These are phyloP conservation scores for Taenaris catops DNA, from an alignment of 2,888 invertebrate species.

Conservation along the genomic window DNA sequence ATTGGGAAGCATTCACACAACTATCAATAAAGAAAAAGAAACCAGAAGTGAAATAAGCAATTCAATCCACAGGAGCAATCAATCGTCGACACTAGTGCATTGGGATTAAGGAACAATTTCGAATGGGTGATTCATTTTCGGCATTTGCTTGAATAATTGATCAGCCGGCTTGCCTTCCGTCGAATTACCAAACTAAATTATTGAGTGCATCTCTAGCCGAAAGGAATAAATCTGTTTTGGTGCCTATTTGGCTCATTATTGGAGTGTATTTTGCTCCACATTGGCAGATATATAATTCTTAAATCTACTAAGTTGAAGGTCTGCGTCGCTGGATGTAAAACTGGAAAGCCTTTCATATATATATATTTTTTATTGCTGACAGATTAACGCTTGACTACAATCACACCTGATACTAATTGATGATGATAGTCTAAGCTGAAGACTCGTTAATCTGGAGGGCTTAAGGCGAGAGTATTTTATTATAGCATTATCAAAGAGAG, in stretches of 20 bases:
- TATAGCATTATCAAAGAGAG: too few relatives aligned
- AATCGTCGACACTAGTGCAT: conserved; percentile 7
- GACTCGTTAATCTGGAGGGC: too few relatives aligned
- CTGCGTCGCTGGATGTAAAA: too few relatives aligned
- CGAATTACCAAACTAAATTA: conserved; percentile 69
- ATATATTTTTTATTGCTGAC: too few relatives aligned
- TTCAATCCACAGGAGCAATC: conserved; percentile 6
- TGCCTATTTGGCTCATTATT: conserved; percentile 27
- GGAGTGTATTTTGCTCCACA: too few relatives aligned
- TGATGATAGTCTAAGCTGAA: too few relatives aligned
- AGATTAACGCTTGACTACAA: too few relatives aligned
- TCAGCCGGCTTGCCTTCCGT: conserved; percentile 38
- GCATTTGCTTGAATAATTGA: conserved; percentile 62
- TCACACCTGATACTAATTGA: too few relatives aligned
- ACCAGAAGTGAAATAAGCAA: conserved; percentile 21
- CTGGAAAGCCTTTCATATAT: too few relatives aligned
- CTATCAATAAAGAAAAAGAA: conserved; percentile 24
- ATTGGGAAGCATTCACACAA: conserved; percentile 16
- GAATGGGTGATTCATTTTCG: conserved; percentile 34
- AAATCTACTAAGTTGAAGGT: too few relatives aligned
- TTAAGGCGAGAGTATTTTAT: too few relatives aligned
- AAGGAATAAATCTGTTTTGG: conserved; percentile 49
- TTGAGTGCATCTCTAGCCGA: conserved; percentile 53
- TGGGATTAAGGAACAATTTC: conserved; percentile 1
- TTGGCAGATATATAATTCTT: too few relatives aligned